Evolutionary conservation across 2,888 invertebrate species (phyloP).

Genomic region (Hanleya hanleyi): DNA sequence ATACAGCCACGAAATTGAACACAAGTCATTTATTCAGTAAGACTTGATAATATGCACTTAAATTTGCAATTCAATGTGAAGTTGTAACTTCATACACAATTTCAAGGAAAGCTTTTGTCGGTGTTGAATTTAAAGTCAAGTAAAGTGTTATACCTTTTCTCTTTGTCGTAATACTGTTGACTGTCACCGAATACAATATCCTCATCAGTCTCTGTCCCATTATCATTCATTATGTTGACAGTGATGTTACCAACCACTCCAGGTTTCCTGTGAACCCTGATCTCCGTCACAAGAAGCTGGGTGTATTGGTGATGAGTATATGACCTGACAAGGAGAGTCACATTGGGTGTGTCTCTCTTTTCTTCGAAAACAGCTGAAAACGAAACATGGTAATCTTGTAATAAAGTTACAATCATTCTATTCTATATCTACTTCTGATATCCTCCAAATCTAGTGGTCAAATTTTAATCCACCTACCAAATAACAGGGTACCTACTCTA

Average conservation of each 20-base stretch:
- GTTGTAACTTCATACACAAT: too few relatives aligned
- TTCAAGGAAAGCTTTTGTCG: too few relatives aligned
- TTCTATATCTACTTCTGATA: not conserved
- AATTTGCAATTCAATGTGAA: too few relatives aligned
- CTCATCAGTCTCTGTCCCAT: not conserved
- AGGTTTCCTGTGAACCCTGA: constrained; percentile 19
- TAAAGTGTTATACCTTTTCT: constrained; percentile 13
- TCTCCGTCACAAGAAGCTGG: constrained; percentile 43
- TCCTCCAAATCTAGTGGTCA: too few relatives aligned
- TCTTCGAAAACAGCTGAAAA: constrained; percentile 44
- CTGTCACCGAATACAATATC: not conserved
- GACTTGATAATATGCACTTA: too few relatives aligned
- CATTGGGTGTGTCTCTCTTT: constrained; percentile 42
- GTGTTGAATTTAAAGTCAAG: too few relatives aligned
- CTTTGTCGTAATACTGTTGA: not conserved
- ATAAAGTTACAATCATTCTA: not conserved
- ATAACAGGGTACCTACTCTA: too few relatives aligned
- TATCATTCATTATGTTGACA: not conserved
- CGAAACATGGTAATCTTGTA: not conserved
- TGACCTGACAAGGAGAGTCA: constrained; percentile 40
- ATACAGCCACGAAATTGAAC: too few relatives aligned
- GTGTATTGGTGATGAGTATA: constrained; percentile 51
- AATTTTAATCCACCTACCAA: too few relatives aligned
- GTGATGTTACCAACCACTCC: constrained; percentile 12
- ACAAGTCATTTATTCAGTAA: too few relatives aligned